phyloP scores from a whole-genome alignment of 2,888 invertebrate genomes.

The Drosophila leonis region DNA sequence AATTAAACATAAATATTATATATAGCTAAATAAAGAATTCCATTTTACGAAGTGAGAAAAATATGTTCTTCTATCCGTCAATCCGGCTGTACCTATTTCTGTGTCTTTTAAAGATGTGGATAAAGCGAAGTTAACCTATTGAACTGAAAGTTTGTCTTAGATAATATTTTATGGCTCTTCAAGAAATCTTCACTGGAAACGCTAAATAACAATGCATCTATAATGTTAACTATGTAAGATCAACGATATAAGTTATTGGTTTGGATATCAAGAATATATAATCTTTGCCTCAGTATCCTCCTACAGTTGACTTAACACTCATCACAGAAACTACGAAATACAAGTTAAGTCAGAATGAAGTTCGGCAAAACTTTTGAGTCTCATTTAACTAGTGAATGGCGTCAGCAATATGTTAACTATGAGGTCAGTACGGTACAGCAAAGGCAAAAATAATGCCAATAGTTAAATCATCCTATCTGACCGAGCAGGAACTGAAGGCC shows the following conservation, averaged over 20 bases:
- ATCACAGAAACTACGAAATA: not conserved
- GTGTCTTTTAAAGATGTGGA: not conserved
- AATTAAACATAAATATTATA: not conserved
- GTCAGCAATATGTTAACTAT: slow-evolving; percentile 96
- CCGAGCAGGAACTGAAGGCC: slow-evolving; percentile 90
- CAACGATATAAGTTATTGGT: too few relatives aligned
- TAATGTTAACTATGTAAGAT: too few relatives aligned
- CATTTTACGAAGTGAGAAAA: not conserved
- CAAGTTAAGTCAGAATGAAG: slow-evolving; percentile 90
- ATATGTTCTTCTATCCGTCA: not conserved
- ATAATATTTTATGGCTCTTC: not conserved
- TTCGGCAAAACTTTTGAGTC: slow-evolving; percentile 98
- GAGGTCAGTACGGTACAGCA: slow-evolving; percentile 86
- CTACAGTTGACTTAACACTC: not conserved
- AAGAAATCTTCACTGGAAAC: not conserved
- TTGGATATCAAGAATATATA: not conserved
- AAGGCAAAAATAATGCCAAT: not conserved
- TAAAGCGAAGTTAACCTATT: not conserved
- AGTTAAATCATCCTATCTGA: not conserved
- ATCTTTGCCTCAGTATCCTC: not conserved
- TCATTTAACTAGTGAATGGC: slow-evolving; percentile 99
- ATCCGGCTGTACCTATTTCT: not conserved
- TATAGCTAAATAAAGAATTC: too few relatives aligned
- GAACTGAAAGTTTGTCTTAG: not conserved
- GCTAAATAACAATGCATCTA: too few relatives aligned